phyloP scores from a whole-genome alignment of 2,888 invertebrate species.

The Asteroscopus sphinx region DNA sequence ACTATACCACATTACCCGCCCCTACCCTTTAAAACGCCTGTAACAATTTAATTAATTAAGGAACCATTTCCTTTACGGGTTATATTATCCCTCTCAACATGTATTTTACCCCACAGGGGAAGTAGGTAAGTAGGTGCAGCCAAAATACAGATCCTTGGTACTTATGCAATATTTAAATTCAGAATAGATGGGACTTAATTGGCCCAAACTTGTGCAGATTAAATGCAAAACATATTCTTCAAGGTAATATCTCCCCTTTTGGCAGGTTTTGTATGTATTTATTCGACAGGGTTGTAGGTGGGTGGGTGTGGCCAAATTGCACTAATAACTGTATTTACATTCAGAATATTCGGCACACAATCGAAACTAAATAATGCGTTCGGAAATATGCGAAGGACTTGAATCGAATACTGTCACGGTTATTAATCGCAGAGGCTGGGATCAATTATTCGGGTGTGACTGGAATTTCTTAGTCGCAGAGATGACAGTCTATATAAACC shows the following conservation, averaged over 20 bases:
- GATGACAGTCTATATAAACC: conserved; percentile 39
- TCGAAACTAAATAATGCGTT: conserved; percentile 46
- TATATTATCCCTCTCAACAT: conserved; percentile 35
- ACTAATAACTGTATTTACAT: conserved; percentile 38
- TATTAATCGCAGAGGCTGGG: conserved; percentile 32
- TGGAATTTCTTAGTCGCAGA: conserved; percentile 24
- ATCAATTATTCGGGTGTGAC: conserved; percentile 35
- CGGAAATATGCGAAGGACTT: conserved; percentile 43
- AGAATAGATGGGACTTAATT: conserved; percentile 27
- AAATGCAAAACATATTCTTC: conserved; percentile 20
- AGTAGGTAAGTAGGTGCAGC: conserved; percentile 31
- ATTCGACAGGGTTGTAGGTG: conserved; percentile 31
- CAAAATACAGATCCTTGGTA: too few relatives aligned
- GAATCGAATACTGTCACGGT: conserved; percentile 25
- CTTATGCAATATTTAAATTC: conserved; percentile 12
- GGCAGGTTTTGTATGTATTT: conserved; percentile 34
- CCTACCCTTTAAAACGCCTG: conserved; percentile 25
- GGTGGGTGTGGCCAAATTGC: conserved; percentile 30
- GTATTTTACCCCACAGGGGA: conserved; percentile 35
- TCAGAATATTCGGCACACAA: conserved; percentile 41
- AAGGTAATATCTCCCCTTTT: conserved; percentile 30
- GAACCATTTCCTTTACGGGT: conserved; percentile 27
- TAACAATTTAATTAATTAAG: conserved; percentile 53
- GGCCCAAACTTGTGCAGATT: conserved; percentile 18
- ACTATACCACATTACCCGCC: conserved; percentile 8